A percentile compares a stretch with the other conserved stretches of the same genome.
Conservation (phyloP, 2,113 vertebrate genomes). For the Herpailurus yagouaroundi region DNA sequence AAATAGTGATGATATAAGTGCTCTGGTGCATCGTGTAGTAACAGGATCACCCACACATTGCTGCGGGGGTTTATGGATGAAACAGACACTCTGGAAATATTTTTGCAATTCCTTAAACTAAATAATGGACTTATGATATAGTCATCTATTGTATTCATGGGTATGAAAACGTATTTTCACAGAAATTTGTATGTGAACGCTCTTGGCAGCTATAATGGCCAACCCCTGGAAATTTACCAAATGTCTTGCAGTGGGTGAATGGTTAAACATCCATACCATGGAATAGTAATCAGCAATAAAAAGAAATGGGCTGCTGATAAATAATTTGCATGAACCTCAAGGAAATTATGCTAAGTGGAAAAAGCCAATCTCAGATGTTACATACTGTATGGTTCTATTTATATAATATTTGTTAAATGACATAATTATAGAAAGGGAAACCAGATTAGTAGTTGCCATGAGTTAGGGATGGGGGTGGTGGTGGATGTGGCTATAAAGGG, state of each 20-base stretch:
- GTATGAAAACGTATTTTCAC: neutral
- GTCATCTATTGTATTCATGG: neutral
- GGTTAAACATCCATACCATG: neutral
- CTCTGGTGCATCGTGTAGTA: neutral
- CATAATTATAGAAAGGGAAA: neutral
- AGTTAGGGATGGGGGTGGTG: neutral
- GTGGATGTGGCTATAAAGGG: neutral
- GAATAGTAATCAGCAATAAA: neutral
- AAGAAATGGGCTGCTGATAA: neutral
- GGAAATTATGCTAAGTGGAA: neutral
- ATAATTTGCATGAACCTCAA: neutral
- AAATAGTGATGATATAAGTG: neutral
- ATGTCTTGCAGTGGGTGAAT: neutral
- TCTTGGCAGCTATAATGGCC: neutral
- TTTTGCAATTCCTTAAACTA: neutral
- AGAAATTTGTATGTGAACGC: neutral
- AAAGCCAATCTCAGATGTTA: neutral
- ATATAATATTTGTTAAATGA: neutral
- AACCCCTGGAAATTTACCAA: neutral
- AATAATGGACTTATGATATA: neutral
- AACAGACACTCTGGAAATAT: neutral
- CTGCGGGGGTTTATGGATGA: neutral
- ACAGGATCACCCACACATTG: neutral
- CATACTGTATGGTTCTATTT: neutral
- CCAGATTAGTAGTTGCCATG: neutral